Conservation (phyloP, 1,140 invertebrate species). For the Drosophila mayri region DNA sequence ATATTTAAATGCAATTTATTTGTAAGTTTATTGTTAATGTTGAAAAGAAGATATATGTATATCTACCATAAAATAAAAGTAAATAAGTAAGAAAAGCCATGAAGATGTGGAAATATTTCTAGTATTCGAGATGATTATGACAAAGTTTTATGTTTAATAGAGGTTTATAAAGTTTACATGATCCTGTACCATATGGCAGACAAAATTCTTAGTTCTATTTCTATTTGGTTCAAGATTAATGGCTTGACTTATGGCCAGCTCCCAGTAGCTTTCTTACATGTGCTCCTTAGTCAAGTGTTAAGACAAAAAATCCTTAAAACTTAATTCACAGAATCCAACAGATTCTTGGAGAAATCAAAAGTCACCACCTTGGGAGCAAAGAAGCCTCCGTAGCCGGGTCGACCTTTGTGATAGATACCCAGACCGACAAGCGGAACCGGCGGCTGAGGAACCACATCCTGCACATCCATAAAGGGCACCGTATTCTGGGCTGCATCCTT, state of each 20-base stretch:
- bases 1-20: background rate
- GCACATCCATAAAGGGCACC: slow-evolving; percentile 93
- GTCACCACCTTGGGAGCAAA: slow-evolving; percentile 91
- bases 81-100: background rate
- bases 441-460: slow-evolving; percentile 88
- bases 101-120: no score
- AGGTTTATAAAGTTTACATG: background rate
- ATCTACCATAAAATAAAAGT: no score
- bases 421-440: slow-evolving; percentile 87
- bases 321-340: slow-evolving; percentile 78
- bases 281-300: background rate
- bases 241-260: background rate
- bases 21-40: background rate
- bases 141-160: background rate
- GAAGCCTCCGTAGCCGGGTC: slow-evolving; percentile 90
- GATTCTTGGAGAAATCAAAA: slow-evolving; percentile 88
- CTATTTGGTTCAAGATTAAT: background rate
- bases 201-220: background rate
- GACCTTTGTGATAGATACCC: slow-evolving; percentile 92
- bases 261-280: no score
- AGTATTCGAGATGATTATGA: background rate
- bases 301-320: background rate
- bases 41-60: no score
- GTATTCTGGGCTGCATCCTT: slow-evolving; percentile 93
- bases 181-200: background rate